Percentiles rank a stretch among this genome's conserved stretches.
Evolutionary conservation across 2,888 invertebrate genomes (phyloP).

Genomic region (Ophion obscuratus): DNA sequence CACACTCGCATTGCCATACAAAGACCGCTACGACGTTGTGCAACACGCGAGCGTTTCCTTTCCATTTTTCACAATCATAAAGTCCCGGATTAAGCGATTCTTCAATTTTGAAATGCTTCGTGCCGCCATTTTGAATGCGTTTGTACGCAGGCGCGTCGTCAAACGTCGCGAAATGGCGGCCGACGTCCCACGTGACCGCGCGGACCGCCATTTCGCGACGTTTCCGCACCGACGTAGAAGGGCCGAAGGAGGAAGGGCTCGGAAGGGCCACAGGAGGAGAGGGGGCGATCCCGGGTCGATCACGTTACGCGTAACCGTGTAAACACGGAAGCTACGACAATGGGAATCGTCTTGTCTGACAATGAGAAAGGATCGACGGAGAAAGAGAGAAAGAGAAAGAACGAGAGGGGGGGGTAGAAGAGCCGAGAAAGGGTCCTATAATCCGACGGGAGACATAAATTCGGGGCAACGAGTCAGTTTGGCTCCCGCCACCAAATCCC

Average conservation of each 20-base stretch:
- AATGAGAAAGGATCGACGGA: conserved; percentile 58
- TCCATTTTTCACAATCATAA: conserved; percentile 17
- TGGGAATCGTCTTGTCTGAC: conserved; percentile 68
- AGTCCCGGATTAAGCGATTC: conserved; percentile 10
- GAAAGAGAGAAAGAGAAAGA: neutral
- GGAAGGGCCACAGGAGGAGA: conserved; percentile 23
- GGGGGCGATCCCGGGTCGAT: conserved; percentile 76
- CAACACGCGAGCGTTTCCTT: neutral
- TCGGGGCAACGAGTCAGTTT: conserved; percentile 83
- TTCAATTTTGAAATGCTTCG: neutral
- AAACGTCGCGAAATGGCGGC: neutral
- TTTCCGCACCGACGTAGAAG: neutral
- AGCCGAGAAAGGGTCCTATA: conserved; percentile 74
- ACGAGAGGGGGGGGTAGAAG: conserved; percentile 53
- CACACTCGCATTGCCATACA: conserved; percentile 7
- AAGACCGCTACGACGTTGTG: neutral
- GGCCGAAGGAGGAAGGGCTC: neutral
- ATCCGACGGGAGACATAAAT: conserved; percentile 83
- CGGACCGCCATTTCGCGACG: neutral
- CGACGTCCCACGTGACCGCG: neutral
- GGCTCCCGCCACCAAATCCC: conserved; percentile 76
- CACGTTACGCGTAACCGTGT: conserved; percentile 82
- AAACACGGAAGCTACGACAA: conserved; percentile 77
- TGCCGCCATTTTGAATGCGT: neutral
- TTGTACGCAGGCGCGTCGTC: neutral